Evolutionary conservation across 2,888 invertebrate genomes (phyloP), one percentile per base, ranked within the genome.

Genomic region (Congeria kusceri): DNA sequence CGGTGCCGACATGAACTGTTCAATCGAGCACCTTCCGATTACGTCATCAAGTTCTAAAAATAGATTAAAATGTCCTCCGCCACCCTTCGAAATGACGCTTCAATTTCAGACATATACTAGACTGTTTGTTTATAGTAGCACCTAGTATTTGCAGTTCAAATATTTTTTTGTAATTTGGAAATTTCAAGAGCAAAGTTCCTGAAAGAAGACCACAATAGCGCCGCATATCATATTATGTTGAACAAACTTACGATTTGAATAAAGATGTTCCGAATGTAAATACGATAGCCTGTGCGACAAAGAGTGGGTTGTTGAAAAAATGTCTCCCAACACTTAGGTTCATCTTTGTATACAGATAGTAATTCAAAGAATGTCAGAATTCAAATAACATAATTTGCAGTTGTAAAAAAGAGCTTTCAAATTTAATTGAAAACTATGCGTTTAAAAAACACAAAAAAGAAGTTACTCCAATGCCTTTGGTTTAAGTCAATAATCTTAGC

Each of bases 321-420:
- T 15, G 28, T 46, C 57, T 32, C 39, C 47, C 28, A 66, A 74
- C 62, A 66, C 44, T 63, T 53, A n/a, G 49, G 44, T 61, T 74
- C 62, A 57, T 68, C 63, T 76, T 32, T 66, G 49, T 61, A 53
- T 58, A 29, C 56, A 69, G 44, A 57, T 27, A 73, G 65, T 27
- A 47, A 77, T 47, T 47, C 32, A 70, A 62, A 66, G 66, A 77
- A 77, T 77, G 77, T 63, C 71, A 57, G 32, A 65, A 67, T 62
- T 71, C 47, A 77, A 77, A 77, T 77, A 66, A 77, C 53, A 58
- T 77, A 77, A 71, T 71, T 65, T 77, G 70, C 66, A 66, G 77
- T 66, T 77, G 53, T 49, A 23, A 44, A 46, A 39, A 65, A 29
- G 59, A n/a, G 25, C 47, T 74, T 74, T 74, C 65, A 70, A 59